A percentile compares a stretch with the other conserved stretches of the same genome.
phyloP scores from a whole-genome alignment of 2,888 invertebrate genomes.

The Eupithecia tripunctaria region DNA sequence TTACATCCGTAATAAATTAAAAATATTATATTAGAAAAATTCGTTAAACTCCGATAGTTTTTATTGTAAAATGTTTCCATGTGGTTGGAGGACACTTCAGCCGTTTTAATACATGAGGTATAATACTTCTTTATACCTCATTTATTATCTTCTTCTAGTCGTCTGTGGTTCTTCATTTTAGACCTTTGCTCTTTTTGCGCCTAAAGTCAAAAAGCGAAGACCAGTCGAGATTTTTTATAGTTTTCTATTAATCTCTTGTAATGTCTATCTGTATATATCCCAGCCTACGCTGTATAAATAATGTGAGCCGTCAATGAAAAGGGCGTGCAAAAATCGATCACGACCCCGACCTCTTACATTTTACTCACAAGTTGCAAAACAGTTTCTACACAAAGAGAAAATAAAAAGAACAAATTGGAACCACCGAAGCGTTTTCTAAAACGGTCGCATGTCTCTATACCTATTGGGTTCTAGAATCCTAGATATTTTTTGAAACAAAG shows the following conservation, averaged over 20 bases:
- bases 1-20: too few relatives aligned
- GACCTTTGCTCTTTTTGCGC: too few relatives aligned
- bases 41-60: too few relatives aligned
- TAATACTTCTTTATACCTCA: too few relatives aligned
- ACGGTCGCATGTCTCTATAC: conserved; percentile 8
- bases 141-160: too few relatives aligned
- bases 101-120: too few relatives aligned
- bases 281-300: not conserved
- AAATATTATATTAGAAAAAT: too few relatives aligned
- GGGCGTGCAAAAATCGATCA: conserved; percentile 6
- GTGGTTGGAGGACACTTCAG: too few relatives aligned
- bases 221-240: too few relatives aligned
- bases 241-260: not conserved
- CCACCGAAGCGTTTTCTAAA: not conserved
- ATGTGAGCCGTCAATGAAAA: not conserved
- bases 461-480: not conserved
- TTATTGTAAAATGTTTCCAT: too few relatives aligned
- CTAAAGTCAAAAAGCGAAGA: too few relatives aligned
- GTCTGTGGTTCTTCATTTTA: too few relatives aligned
- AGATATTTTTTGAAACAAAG: not conserved
- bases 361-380: conserved; percentile 4
- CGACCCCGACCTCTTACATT: not conserved
- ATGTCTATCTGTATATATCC: not conserved
- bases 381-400: not conserved
- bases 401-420: not conserved